Conservation (phyloP, 2,888 invertebrate genomes). For the Tinea trinotella region DNA sequence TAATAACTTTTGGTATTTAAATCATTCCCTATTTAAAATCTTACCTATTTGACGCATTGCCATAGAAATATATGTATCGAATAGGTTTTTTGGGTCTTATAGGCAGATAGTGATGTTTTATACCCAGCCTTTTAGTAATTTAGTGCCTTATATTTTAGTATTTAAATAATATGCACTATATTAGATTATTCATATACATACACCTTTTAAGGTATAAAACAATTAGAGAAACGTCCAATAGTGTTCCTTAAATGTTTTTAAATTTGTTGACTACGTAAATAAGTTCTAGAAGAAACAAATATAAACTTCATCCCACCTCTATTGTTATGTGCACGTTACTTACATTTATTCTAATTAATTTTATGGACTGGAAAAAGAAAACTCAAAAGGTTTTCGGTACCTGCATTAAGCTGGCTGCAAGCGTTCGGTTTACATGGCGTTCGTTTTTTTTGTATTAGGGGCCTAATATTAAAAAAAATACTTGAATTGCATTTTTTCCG, state of each 20-base stretch:
- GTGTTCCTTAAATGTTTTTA: no score
- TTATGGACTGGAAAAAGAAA: background rate
- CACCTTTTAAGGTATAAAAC: background rate
- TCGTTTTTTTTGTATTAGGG: no score
- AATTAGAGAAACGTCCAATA: no score
- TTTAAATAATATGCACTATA: background rate
- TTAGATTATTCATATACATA: conserved; percentile 7
- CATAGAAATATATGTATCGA: background rate
- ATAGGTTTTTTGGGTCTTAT: background rate
- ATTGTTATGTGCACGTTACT: background rate
- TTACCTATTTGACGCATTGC: background rate
- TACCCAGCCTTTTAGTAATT: background rate
- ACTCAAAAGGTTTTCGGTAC: background rate
- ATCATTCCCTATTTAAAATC: background rate
- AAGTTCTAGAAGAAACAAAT: background rate
- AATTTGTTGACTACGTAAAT: background rate
- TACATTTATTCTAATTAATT: background rate
- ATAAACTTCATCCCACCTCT: background rate
- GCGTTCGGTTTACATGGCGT: no score
- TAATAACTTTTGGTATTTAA: background rate
- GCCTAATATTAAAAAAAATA: no score
- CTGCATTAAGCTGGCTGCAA: no score
- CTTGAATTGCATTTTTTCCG: no score
- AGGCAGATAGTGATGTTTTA: no score
- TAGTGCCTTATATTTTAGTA: conserved; percentile 6